These are phyloP conservation scores for Drosophila koepferae DNA, from an alignment of 2,888 invertebrate species.

Conservation along the genomic window DNA sequence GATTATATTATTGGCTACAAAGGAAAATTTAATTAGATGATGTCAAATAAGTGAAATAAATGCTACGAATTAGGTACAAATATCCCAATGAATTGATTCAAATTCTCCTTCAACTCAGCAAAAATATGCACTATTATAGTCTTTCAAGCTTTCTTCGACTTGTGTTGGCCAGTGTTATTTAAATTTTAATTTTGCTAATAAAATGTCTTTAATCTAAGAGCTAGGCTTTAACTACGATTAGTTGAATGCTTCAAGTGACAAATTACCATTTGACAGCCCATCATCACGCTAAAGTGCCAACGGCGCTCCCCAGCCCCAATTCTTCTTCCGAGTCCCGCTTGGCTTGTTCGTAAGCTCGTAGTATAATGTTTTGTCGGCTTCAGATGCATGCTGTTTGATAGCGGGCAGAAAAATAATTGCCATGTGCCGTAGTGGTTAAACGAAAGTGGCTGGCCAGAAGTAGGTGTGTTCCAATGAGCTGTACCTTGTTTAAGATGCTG, in stretches of 20 bases:
- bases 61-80: too few species aligned
- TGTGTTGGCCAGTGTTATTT: neutral
- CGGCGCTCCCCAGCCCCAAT: conserved; percentile 7
- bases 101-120: too few species aligned
- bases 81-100: too few species aligned
- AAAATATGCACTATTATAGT: too few species aligned
- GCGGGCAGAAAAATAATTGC: conserved; percentile 57
- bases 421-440: conserved; percentile 57
- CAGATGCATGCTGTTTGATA: conserved; percentile 60
- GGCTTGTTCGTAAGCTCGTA: neutral
- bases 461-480: conserved; percentile 62
- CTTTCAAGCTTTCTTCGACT: neutral
- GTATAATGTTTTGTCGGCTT: conserved; percentile 28
- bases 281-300: conserved; percentile 21
- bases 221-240: conserved; percentile 9
- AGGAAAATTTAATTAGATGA: too few species aligned
- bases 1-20: too few species aligned
- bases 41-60: too few species aligned
- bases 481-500: conserved; percentile 47
- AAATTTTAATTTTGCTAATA: neutral
- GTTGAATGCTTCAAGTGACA: conserved; percentile 24
- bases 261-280: conserved; percentile 38
- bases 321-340: conserved; percentile 12
- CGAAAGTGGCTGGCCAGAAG: conserved; percentile 64
- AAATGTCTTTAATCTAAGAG: neutral